Base-by-base conservation (phyloP, 2,797 vertebrate genomes). In the Sebastes kiyomatsui region DNA sequence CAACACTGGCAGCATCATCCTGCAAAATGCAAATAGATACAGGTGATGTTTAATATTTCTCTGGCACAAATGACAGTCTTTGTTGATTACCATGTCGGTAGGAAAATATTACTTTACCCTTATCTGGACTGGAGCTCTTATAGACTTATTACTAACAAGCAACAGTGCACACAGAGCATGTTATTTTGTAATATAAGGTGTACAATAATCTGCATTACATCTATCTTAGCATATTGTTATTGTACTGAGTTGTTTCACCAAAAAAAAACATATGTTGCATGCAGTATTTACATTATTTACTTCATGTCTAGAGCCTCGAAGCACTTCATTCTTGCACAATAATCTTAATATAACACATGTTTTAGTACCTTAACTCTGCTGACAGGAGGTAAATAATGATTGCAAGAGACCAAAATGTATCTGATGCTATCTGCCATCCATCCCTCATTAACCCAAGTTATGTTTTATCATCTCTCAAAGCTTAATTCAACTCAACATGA, bases 1-100 rank as follows among this genome's bases (percentile, higher is more conserved):
- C 99, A 38, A 99, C 95, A 32, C 99, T 99, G 90, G 97, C 95
- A 0, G 98, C 97, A 87, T 99, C 99, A 56, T 99, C 99, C 99
- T 99, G 75, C 61, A 90, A n/a, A 71, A 8, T 42, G 91, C 7
- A 77, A 3, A 76, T 5, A 72, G 1, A 16, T 1, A 55, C 12
- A n/a, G 1, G 4, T 22, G 23, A 12, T 54, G 10, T 38, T 62
- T 3, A 0, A 16, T 4, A 38, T 27, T 3, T 28, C n/a, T 30
- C n/a, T 5, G 7, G 23, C n/a, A 60, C 52, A 56, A 16, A 58
- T 32, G 5, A 2, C 32, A 30, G 8, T 30, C 5, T 46, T 13
- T 46, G 18, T n/a, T 56, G 9, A n/a, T 25, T 6, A 10, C 16
- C 4, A 6, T 38, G 4, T 6, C 4, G 27, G 6, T 4, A 12